phyloP scores from a whole-genome alignment of 2,888 invertebrate species.

The Tachina fera region DNA sequence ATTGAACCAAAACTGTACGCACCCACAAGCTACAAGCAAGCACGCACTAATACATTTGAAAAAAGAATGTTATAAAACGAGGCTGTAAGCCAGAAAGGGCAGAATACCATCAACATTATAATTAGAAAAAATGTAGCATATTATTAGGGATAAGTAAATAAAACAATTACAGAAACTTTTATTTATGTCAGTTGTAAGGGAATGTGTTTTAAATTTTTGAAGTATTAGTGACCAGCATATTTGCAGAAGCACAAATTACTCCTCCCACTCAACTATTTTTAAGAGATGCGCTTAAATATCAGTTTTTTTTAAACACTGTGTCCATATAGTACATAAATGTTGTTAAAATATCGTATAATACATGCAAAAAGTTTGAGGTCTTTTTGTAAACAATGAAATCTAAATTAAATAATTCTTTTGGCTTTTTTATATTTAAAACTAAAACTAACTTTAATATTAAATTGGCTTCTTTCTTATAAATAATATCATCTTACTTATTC shows the following conservation, averaged over 20 bases:
- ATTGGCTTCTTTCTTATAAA: slow-evolving; percentile 1
- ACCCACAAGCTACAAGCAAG: neutral
- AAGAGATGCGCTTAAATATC: too few relatives aligned
- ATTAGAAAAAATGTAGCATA: slow-evolving; percentile 42
- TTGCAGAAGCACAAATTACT: neutral
- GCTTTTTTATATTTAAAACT: neutral
- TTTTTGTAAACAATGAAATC: neutral
- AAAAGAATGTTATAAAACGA: neutral
- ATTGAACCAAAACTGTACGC: neutral
- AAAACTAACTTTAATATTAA: neutral
- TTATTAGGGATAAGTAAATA: slow-evolving; percentile 66
- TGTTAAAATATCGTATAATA: too few relatives aligned
- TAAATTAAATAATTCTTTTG: neutral
- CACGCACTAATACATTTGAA: neutral
- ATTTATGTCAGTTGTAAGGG: neutral
- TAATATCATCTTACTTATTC: slow-evolving; percentile 12
- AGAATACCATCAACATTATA: slow-evolving; percentile 22
- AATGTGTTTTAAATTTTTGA: neutral
- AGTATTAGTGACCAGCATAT: neutral
- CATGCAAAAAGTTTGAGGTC: too few relatives aligned
- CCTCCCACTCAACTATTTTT: neutral
- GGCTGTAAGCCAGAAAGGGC: slow-evolving; percentile 20
- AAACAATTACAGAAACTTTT: slow-evolving; percentile 53
- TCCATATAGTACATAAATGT: too few relatives aligned
- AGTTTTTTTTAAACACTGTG: neutral